Percentiles rank a stretch among this genome's conserved stretches.
These are phyloP conservation scores for Iguana delicatissima DNA, from an alignment of 2,797 vertebrate genomes.

Conservation along the genomic window DNA sequence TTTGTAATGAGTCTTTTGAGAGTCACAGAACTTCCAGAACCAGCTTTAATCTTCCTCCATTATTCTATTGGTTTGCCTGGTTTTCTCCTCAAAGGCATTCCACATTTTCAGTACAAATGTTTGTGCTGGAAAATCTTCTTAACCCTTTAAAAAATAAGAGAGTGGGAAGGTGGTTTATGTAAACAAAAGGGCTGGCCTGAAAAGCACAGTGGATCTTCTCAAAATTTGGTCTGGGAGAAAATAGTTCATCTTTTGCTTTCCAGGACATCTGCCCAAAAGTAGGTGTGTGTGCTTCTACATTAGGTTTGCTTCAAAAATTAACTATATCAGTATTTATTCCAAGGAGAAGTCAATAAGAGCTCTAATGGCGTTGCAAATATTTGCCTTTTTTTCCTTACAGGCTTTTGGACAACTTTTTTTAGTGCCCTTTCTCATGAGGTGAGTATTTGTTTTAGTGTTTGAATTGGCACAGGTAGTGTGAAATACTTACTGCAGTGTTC, in stretches of 20 bases:
- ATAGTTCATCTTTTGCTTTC: background rate
- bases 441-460: constrained; percentile 25
- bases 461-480: background rate
- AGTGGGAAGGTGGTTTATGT: background rate
- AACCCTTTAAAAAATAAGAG: background rate
- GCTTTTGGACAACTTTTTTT: constrained; percentile 74
- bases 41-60: background rate
- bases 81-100: background rate
- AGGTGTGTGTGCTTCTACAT: background rate
- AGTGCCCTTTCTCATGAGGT: constrained; percentile 66
- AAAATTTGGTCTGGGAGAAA: background rate
- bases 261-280: background rate
- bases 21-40: background rate
- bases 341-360: background rate
- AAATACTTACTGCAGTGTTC: background rate
- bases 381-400: constrained; percentile 39
- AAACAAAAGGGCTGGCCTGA: background rate
- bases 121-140: background rate
- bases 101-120: background rate
- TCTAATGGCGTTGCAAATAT: background rate
- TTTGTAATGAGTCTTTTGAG: background rate
- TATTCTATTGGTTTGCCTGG: no score
- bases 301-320: background rate
- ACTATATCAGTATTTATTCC: background rate
- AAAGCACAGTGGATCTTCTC: background rate